Evolutionary conservation across 2,888 invertebrate species (phyloP), one percentile per base, ranked within the genome.

Genomic region (Sphecodes monilicornis): DNA sequence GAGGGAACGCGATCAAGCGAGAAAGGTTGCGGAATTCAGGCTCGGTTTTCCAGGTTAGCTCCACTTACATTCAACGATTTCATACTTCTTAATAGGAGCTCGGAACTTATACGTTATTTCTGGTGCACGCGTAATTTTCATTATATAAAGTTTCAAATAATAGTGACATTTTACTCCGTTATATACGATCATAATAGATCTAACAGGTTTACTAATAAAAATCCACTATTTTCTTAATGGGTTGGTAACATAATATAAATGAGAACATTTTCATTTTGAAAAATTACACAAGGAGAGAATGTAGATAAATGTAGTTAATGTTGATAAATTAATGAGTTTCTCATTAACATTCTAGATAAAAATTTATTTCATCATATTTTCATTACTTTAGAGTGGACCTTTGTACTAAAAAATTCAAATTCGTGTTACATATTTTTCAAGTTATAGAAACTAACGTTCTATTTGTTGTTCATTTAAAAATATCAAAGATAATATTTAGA

Each of bases 1-100:
- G 57, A 81, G 41, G 11, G 60, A 75, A 64, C 50, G 11, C 54
- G 66, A 79, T 66, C 50, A 76, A 22, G 75, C 66, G 43, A 66
- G 69, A 72, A 77, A 39, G 74, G 66, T 73, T 26, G 72, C 10
- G 39, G 72, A 75, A 75, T 76, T 80, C 60, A 41, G 29, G 22
- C 70, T 46, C 16, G 72, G 50, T 60, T 64, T 66, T 50, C 41
- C 39, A 68, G 26, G 50, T 66, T 66, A 64, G 8, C 18, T 66
- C 32, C n/a, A 18, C 50, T 46, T 50, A 29, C 26, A 18, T 70
- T 10, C 29, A 32, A 11, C 70, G 46, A 70, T 70, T 70, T 29
- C 29, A 70, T 32, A 46, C 16, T 11, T 70, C 29, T 46, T 18
- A 10, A 26, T 36, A 66, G 32, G 32, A 10, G 5, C 43, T 43